These are phyloP conservation scores for Trissonchulus latispiculum DNA, from an alignment of 2,888 invertebrate species.

Conservation along the genomic window DNA sequence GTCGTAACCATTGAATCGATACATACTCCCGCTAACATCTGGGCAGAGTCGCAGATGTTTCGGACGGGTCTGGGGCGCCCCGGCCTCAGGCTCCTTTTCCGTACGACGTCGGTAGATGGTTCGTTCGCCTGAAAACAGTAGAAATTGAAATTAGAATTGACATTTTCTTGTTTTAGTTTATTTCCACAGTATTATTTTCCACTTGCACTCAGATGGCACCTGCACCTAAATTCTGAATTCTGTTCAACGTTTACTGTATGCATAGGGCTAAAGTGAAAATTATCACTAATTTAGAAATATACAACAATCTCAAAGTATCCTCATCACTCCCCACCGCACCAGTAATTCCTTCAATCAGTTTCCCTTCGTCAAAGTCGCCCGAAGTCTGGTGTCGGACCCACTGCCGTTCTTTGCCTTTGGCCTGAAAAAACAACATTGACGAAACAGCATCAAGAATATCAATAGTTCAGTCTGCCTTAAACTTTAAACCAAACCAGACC, in stretches of 20 bases:
- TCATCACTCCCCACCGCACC: no score
- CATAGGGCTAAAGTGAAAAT: no score
- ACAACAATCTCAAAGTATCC: no score
- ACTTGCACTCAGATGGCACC: no score
- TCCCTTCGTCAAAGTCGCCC: slow-evolving; percentile 86
- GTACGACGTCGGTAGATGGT: slow-evolving; percentile 30
- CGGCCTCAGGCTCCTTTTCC: slow-evolving; percentile 48
- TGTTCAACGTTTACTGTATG: no score
- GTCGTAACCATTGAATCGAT: slow-evolving; percentile 90
- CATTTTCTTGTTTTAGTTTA: no score
- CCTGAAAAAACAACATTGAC: slow-evolving; percentile 45
- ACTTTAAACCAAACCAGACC: slow-evolving; percentile 10
- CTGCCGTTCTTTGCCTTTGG: slow-evolving; percentile 72
- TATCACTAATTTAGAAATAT: no score
- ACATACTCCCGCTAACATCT: slow-evolving; percentile 95
- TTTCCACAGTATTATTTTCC: no score
- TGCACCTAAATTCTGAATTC: no score
- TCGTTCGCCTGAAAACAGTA: slow-evolving; percentile 16
- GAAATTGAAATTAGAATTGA: no score
- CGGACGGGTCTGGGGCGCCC: slow-evolving; percentile 72
- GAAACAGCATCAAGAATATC: neutral
- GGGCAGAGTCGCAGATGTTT: slow-evolving; percentile 73
- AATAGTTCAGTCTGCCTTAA: neutral
- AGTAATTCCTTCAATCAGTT: slow-evolving; percentile 71
- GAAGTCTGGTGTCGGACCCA: slow-evolving; percentile 88